Base-by-base conservation (phyloP, 2,113 vertebrate species). In the Phasianus colchicus region DNA sequence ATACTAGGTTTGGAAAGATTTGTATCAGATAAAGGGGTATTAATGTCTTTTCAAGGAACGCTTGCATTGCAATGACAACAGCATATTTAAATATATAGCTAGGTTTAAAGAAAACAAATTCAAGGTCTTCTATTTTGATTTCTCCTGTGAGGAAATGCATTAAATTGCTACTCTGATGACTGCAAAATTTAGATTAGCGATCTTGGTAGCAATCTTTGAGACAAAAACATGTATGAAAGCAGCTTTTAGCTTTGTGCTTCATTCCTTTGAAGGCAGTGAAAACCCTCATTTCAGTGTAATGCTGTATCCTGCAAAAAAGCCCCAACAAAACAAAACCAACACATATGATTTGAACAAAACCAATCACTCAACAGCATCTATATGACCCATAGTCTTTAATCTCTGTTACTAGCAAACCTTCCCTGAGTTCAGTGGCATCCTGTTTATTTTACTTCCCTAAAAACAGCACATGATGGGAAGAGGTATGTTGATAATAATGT, bases 361-460 rank as follows among this genome's bases (percentile, higher is more conserved):
- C 9, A 47, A 92, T 96, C 96, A 86, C 87, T 97, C 96, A 97
- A 92, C 94, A 76, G 71, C 89, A 78, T 91, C 92, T 96, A 30
- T 50, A 69, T 18, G 25, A 74, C 45, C 90, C 66, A 63, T 38
- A 30, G 55, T 24, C 93, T 88, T 92, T 95, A 96, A 96, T 96
- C 95, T 95, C 69, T 63, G 48, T 95, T 95, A 91, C 83, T 60
- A 82, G 86, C 80, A 93, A 75, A 20, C 74, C 77, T 82, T 54
- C 86, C 74, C 55, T 84, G 94, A 90, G 83, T 93, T 92, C 77
- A 71, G 34, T 63, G 87, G 47, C 65, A 24, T 80, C 48, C 65
- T 97, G 83, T 96, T 98, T 97, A 94, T 30, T 97, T 96, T 96
- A 58, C 89, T 92, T 92, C 78, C 92, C 78, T 85, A 83, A 94